Evolutionary conservation across 2,888 invertebrate species (phyloP).

Genomic region (Cataglyphis albicans): DNA sequence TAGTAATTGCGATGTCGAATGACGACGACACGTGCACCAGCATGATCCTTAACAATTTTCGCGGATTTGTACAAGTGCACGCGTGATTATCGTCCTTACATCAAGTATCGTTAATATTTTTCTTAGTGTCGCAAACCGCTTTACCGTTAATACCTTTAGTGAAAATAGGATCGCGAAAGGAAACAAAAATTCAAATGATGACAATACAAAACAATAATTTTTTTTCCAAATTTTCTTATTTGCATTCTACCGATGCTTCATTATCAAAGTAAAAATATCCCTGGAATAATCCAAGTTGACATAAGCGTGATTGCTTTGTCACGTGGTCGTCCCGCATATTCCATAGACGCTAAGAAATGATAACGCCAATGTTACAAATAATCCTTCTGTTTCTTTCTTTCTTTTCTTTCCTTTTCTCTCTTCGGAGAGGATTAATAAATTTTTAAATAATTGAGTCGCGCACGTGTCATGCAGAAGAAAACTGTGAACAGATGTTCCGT

Average conservation of each 20-base stretch:
- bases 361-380: not conserved
- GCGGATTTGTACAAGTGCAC: not conserved
- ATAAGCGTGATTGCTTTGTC: constrained; percentile 3
- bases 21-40: not conserved
- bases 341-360: not conserved
- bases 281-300: constrained; percentile 18
- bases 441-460: constrained; percentile 14
- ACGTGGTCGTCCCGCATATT: not conserved
- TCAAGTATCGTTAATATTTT: constrained; percentile 5
- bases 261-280: constrained; percentile 11
- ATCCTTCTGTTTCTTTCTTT: not conserved
- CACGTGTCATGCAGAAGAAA: not conserved
- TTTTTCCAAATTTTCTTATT: not conserved
- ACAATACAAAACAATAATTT: not conserved
- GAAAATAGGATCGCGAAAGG: not conserved
- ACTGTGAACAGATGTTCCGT: not conserved
- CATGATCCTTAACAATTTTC: not conserved
- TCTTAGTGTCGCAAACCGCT: not conserved
- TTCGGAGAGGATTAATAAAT: not conserved
- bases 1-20: not conserved
- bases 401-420: not conserved
- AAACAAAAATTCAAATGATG: not conserved
- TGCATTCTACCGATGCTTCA: not conserved
- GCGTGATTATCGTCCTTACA: not conserved
- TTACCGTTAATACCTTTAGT: not conserved